Percentiles rank a stretch among this genome's conserved stretches.
phyloP scores from a whole-genome alignment of 2,888 invertebrate genomes.

The Microplitis deprimator region DNA sequence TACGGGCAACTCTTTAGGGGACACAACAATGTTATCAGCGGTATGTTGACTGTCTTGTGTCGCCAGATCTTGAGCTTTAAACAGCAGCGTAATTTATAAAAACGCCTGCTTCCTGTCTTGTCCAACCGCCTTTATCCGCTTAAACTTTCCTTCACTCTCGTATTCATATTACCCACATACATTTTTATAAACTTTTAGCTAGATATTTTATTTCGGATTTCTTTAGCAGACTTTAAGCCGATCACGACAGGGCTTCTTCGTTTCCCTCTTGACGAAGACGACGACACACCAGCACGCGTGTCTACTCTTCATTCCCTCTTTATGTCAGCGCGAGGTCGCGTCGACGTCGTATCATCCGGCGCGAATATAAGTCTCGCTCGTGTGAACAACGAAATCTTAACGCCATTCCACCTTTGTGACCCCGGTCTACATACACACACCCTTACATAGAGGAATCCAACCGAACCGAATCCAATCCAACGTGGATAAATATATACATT shows the following conservation, averaged over 20 bases:
- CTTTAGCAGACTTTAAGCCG: conserved; percentile 23
- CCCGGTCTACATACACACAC: background rate
- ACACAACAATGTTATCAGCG: background rate
- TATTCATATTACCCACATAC: background rate
- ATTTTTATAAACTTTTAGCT: conserved; percentile 8
- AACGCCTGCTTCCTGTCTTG: conserved; percentile 36
- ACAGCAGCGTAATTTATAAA: conserved; percentile 34
- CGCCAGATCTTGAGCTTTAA: conserved; percentile 7
- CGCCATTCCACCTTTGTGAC: background rate
- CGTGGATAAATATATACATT: too few species aligned
- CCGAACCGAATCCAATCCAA: too few species aligned
- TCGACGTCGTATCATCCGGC: conserved; percentile 26
- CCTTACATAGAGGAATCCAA: too few species aligned
- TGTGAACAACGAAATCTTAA: conserved; percentile 16
- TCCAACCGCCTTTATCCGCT: conserved; percentile 25
- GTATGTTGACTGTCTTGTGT: conserved; percentile 8
- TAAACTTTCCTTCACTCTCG: conserved; percentile 13
- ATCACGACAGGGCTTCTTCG: conserved; percentile 29
- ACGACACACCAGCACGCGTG: conserved; percentile 23
- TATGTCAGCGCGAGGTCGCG: conserved; percentile 32
- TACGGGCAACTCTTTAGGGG: background rate
- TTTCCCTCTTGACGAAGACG: conserved; percentile 27
- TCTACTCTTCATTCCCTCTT: conserved; percentile 15
- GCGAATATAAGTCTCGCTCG: conserved; percentile 11
- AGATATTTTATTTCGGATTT: conserved; percentile 12